phyloP scores from a whole-genome alignment of 2,888 invertebrate species.

The Eubasilissa splendida region DNA sequence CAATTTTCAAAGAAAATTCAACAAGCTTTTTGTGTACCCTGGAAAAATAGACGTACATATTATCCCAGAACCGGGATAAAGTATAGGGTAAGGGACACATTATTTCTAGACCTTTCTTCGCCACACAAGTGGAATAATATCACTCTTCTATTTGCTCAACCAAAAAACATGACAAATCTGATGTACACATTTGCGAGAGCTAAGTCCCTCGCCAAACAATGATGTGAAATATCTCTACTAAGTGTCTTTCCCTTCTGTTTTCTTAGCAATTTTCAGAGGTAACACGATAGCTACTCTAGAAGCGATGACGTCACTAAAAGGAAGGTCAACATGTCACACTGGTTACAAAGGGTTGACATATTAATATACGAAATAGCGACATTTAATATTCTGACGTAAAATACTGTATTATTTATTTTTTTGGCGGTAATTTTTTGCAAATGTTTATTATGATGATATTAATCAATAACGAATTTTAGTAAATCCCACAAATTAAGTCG shows the following conservation, averaged over 20 bases:
- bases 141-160: constrained; percentile 18
- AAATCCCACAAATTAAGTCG: no score
- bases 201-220: constrained; percentile 22
- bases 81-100: background rate
- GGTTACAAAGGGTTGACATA: no score
- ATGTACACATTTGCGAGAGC: constrained; percentile 12
- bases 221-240: background rate
- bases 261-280: background rate
- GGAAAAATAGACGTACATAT: no score
- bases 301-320: constrained; percentile 9
- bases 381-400: no score
- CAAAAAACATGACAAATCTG: constrained; percentile 39
- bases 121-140: constrained; percentile 26
- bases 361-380: no score
- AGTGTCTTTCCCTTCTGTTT: constrained; percentile 2
- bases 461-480: no score
- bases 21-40: no score
- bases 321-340: constrained; percentile 2
- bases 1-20: no score
- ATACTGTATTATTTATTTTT: no score
- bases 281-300: constrained; percentile 4
- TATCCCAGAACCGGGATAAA: no score
- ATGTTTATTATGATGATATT: no score
- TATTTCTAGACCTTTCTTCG: constrained; percentile 12
- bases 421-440: no score